Evolutionary conservation across 2,113 vertebrate species (phyloP), one percentile per base, ranked within the genome.

Genomic region (Nothobranchius furzeri): DNA sequence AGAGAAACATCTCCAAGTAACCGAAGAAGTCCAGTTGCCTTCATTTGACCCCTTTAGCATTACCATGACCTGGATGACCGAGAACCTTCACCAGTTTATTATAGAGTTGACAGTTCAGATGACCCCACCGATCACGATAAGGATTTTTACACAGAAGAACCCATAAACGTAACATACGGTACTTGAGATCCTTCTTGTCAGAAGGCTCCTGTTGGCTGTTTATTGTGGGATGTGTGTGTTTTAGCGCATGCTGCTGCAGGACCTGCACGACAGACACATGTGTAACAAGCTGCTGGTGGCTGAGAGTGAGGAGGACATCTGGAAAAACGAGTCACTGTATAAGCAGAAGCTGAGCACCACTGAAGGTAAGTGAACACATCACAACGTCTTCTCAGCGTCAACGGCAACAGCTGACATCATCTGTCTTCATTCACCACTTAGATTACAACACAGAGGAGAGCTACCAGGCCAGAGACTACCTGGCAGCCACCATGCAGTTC

Each of bases 401-500:
- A 4, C 6, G 0, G 37, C 37, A 40, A 40, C 30, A 50, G 7
- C n/a, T 20, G 8, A 50, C 40, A 6, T 56, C 7, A 37, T 40
- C 12, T 9, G 12, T 0, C 43, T 43, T 2, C 25, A 6, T 8
- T 52, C 12, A 52, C 40, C 17, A 12, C 12, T 59, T 60, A 99
- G 98, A 98, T 86, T 98, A 96, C 72, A 93, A 91, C 62, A 90
- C 94, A 0, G 98, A 99, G 50, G 98, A 99, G 73, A 98, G 91
- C 88, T 98, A 96, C 88, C 94, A 94, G 77, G 95, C 96, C 14
- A 92, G 96, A 51, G 96, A 98, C 75, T 99, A 99, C 75, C 88
- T 99, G 54, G 98, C 98, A 17, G 98, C 98, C 81, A 98, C 96
- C 36, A 98, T 99, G 98, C 96, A 99, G 57, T 98, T 98, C 81